Conservation (phyloP, 2,888 invertebrate genomes). For the Cantharis lateralis region DNA sequence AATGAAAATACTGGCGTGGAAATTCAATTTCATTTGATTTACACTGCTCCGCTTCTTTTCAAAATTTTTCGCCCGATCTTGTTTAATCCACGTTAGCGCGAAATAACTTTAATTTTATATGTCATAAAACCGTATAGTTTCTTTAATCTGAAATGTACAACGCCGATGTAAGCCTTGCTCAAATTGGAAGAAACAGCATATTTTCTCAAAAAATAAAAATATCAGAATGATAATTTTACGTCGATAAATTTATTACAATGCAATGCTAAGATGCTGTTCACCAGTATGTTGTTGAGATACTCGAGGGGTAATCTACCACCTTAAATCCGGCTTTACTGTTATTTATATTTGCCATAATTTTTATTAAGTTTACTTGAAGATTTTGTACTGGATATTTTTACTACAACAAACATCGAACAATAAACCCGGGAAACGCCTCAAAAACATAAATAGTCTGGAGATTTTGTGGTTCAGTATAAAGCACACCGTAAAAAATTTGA, state of each 20-base stretch:
- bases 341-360: not conserved
- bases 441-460: not conserved
- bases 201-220: no score
- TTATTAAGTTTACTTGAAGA: not conserved
- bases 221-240: not conserved
- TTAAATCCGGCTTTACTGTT: not conserved
- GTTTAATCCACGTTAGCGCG: not conserved
- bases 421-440: not conserved
- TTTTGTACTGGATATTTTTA: not conserved
- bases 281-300: not conserved
- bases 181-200: not conserved
- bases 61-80: not conserved
- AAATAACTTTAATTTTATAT: not conserved
- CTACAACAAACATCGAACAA: not conserved
- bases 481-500: not conserved
- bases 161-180: not conserved
- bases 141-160: not conserved
- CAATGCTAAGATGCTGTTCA: not conserved
- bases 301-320: not conserved
- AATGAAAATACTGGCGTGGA: constrained; percentile 9
- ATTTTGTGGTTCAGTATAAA: not conserved
- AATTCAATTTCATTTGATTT: constrained; percentile 8
- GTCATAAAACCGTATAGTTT: not conserved
- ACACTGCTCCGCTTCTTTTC: not conserved
- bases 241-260: not conserved